Base-by-base conservation (phyloP, 2,113 vertebrate genomes). In the Anas platyrhynchos region DNA sequence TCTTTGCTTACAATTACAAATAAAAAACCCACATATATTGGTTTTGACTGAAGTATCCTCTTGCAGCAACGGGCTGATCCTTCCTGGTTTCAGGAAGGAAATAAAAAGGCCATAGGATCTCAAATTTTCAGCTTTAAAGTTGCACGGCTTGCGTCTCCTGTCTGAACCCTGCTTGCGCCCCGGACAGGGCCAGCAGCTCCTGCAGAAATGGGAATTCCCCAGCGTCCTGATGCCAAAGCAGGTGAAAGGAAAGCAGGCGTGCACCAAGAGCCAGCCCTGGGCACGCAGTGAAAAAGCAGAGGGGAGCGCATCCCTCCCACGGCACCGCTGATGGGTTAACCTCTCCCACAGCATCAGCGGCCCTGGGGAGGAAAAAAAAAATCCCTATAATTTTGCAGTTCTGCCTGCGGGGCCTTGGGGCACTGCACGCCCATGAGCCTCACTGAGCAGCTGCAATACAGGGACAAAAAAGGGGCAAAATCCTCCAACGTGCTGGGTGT, bases 391-490 rank as follows among this genome's bases (percentile, higher is more conserved):
- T 32, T 68, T 31, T 48, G 73, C 29, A 16, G 22, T 22, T 72
- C 31, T 31, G 58, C 44, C 52, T 26, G 27, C 18, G 1, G 52
- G 32, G 5, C 23, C 6, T 9, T 7, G 22, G 59, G 61, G 20
- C 3, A 20, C 68, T 7, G 46, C 25, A 22, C 5, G 2, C n/a
- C 36, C 6, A 1, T 31, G 26, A 3, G 5, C 38, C 61, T 4
- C 3, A 5, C 46, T 1, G 0, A 2, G 2, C 25, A 67, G 66
- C 59, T 16, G n/a, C 7, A 4, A 44, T 1, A 7, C 29, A 2
- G 34, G 59, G 59, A 34, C n/a, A 8, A 61, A 26, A 52, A 13
- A 23, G 56, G 32, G 32, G 46, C 69, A 80, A 85, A 66, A 56
- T 7, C 21, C 54, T 25, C 20, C 34, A 27, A 15, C 26, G 34